Base-by-base conservation (phyloP, 1,140 invertebrate species). In the Asbolus verrucosus region DNA sequence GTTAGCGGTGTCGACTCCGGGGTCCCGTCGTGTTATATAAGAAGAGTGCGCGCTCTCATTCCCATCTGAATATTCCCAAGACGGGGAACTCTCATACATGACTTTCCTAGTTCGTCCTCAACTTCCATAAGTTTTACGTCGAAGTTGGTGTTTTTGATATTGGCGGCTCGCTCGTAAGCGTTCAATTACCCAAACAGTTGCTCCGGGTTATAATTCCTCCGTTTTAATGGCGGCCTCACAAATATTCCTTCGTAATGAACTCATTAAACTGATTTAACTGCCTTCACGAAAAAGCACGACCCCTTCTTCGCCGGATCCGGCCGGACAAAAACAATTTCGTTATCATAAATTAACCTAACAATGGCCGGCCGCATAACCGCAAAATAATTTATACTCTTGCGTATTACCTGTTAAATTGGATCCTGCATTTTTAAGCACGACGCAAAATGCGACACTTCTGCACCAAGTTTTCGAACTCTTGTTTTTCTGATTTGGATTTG, bases 121-220 rank as follows among this genome's bases (percentile, higher is more conserved):
- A 46, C 18, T 67, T 67, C 33, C 30, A 36, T 50, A 33, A 43
- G 41, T 67, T 67, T 67, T 30, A 67, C 59, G 65, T 50, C 33
- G 33, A 67, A 67, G 41, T 67, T 67, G 21, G 43, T 46, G 46
- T 67, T 54, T 67, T 67, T 50, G 30, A 36, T 67, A 50, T 67
- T 31, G 41, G 65, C 27, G 46, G 41, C 43, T 67, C 50, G 50
- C 59, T 62, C 59, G 36, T 62, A 62, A 68, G 59, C 39, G 41
- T 68, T 60, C 66, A 68, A 68, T 68, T 68, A 68, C 39, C 66
- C 66, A 61, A 68, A 68, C 50, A 68, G 50, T 62, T 68, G 50
- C 54, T 68, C 24, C 46, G 50, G 66, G 50, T 68, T 68, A 62
- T 62, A 62, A 68, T 68, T 68, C 19, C 59, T 68, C 43, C 61